Evolutionary conservation across 2,113 vertebrate genomes (phyloP).

Genomic region (Todiramphus saurophagus): DNA sequence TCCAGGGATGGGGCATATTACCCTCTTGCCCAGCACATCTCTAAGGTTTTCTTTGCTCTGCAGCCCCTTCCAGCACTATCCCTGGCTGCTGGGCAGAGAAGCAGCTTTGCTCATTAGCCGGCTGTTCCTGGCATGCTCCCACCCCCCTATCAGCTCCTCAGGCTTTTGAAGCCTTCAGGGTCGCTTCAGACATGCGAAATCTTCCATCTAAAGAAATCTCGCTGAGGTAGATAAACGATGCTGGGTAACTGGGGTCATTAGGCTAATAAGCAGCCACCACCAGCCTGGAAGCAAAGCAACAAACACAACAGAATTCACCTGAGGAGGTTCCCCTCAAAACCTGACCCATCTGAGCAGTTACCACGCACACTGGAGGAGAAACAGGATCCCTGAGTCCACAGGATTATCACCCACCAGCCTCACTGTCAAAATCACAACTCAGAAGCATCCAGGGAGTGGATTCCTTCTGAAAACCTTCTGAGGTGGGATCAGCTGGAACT

Average conservation of each 20-base stretch:
- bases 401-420: not conserved
- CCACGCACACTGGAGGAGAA: not conserved
- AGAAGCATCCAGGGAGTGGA: accelerated
- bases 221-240: conserved; percentile 19
- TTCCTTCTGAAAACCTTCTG: not conserved
- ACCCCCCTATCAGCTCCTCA: conserved; percentile 5
- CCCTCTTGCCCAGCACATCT: not conserved
- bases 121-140: conserved; percentile 36
- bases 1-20: not conserved
- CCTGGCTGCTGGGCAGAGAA: not conserved
- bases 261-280: conserved; percentile 33
- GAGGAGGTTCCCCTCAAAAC: not conserved
- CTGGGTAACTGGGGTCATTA: conserved; percentile 20
- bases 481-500: conserved; percentile 40
- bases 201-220: conserved; percentile 17
- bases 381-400: not conserved
- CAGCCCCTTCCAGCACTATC: not conserved
- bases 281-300: conserved; percentile 50
- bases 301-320: not conserved
- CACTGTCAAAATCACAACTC: not conserved
- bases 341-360: not conserved
- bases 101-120: conserved; percentile 35
- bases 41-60: not conserved
- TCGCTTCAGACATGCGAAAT: not conserved
- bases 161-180: conserved; percentile 4